These are phyloP conservation scores for Megaceryle torquata DNA, from an alignment of 2,113 vertebrate genomes.

Conservation along the genomic window DNA sequence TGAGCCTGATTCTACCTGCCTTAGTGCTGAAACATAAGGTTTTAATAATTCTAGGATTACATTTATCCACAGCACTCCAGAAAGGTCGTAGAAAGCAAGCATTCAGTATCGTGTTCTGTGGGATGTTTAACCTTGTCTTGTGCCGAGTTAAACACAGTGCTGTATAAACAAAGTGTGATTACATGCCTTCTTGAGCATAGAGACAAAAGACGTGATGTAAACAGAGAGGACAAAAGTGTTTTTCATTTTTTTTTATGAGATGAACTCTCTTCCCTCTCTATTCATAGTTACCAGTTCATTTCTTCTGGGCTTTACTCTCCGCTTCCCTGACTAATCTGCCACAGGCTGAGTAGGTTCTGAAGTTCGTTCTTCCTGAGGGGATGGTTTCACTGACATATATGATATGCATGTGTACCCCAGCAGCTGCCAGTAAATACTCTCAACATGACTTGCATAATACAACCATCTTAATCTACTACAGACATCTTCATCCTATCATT, in stretches of 20 bases:
- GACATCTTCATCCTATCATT: background rate
- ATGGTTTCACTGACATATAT: background rate
- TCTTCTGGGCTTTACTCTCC: background rate
- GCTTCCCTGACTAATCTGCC: background rate
- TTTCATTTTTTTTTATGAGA: background rate
- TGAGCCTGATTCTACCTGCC: background rate
- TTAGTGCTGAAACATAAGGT: background rate
- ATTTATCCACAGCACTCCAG: background rate
- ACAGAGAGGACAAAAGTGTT: background rate
- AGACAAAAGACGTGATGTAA: background rate
- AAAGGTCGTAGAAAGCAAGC: background rate
- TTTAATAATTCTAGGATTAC: background rate
- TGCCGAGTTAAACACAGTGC: background rate
- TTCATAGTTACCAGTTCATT: background rate
- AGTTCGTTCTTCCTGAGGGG: background rate
- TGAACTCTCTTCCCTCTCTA: background rate
- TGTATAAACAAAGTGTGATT: conserved; percentile 5
- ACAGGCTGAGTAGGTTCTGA: background rate
- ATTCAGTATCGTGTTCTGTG: background rate
- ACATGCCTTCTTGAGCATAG: background rate
- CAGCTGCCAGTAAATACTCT: conserved; percentile 9
- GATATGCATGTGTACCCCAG: background rate
- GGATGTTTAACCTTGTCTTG: background rate
- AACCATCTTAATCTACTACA: background rate
- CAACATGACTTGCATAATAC: background rate